Evolutionary conservation across 2,113 vertebrate genomes (phyloP), one percentile per base, ranked within the genome.

Genomic region (Indicator indicator): DNA sequence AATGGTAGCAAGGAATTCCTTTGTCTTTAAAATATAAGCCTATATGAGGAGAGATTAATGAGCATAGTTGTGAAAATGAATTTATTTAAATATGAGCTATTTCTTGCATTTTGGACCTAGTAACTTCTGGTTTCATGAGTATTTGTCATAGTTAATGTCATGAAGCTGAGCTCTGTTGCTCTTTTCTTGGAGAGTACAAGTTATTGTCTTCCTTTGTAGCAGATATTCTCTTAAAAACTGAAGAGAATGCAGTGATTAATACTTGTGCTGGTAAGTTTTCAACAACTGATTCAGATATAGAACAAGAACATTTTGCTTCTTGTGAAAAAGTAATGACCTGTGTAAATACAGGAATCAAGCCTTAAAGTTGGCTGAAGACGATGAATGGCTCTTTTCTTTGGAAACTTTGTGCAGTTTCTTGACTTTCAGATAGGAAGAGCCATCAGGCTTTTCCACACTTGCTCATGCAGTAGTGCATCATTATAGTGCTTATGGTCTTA

Each of bases 111-210:
- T 87, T 85, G 88, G 82, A 86, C 73, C 63, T 13, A 2, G 58
- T 92, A 86, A 86, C 87, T 88, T 97, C 86, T 21, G 20, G 48
- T 77, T 93, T 91, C 68, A 70, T 95, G 89, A 95, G 76, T 97
- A 96, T 97, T 97, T 97, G 92, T 97, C 95, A 96, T 73, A 96
- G 95, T 93, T 95, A 97, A 96, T 96, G 95, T 95, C 89, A 93
- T 77, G 78, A 64, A 95, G 40, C 86, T 69, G 71, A 96, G 71
- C 68, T 88, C 64, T 88, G 64, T 94, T 94, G 54, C 69, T 90
- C 77, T 90, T 91, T 82, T 95, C 42, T 84, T 96, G 48, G 65
- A 93, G 81, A 94, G 82, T 91, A 50, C 83, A 87, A 88, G 58
- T 56, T 30, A 32, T 88, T 95, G 85, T 89, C 79, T 95, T 97